Conservation (phyloP, 2,113 vertebrate genomes). For the Thinocorus orbignyianus region DNA sequence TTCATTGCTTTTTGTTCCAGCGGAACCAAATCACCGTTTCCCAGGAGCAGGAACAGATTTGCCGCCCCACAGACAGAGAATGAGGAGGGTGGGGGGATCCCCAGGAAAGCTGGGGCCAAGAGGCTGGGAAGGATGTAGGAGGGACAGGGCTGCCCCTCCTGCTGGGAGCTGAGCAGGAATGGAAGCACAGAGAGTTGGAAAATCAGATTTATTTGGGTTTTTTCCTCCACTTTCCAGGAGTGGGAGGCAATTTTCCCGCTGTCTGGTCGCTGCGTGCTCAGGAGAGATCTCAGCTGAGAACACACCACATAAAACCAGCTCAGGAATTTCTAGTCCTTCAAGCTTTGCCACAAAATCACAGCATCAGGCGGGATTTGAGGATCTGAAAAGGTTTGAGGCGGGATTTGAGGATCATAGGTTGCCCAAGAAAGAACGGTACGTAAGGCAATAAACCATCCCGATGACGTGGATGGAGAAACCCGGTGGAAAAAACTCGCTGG, state of each 20-base stretch:
- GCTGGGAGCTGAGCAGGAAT: neutral
- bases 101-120: neutral
- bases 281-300: neutral
- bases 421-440: no score
- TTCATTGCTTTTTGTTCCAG: neutral
- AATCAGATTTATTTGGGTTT: neutral
- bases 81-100: no score
- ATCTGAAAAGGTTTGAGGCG: neutral
- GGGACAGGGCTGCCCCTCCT: neutral
- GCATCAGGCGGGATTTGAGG: neutral
- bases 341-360: neutral
- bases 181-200: neutral
- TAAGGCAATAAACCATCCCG: neutral
- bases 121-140: neutral
- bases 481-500: neutral
- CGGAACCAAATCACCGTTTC: neutral
- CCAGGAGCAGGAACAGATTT: neutral
- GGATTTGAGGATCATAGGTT: neutral
- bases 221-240: neutral
- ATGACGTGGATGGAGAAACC: neutral
- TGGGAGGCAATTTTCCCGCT: rapidly evolving
- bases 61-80: neutral
- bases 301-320: neutral
- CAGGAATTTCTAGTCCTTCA: neutral
- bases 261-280: neutral